Conservation (phyloP, 2,797 vertebrate genomes). For the Parauchenoglanis punctatus region DNA sequence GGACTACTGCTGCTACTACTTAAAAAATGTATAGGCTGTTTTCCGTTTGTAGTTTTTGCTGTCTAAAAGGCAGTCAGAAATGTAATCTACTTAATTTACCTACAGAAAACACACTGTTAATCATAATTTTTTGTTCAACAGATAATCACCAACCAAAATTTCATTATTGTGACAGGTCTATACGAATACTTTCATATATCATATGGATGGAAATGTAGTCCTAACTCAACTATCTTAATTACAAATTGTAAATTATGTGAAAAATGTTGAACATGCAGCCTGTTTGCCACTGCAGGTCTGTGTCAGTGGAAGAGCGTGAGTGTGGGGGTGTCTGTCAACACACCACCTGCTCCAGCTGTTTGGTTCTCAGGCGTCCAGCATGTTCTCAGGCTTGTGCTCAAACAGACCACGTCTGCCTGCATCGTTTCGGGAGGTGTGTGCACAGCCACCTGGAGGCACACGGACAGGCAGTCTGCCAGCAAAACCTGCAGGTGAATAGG, state of each 20-base stretch:
- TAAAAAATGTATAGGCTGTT: background rate
- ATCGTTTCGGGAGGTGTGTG: constrained; percentile 65
- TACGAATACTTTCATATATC: background rate
- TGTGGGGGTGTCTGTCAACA: constrained; percentile 75
- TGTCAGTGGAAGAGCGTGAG: constrained; percentile 50
- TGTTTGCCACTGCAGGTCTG: constrained; percentile 35
- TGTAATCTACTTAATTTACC: background rate
- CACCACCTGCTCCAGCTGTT: constrained; percentile 74
- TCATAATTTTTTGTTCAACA: background rate
- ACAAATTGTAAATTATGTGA: background rate
- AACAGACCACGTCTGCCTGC: background rate
- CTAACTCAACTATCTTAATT: no score
- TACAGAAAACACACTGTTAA: background rate
- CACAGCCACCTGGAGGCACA: constrained; percentile 63
- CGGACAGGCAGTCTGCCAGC: constrained; percentile 60
- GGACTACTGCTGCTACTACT: no score
- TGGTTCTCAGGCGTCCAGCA: constrained; percentile 59
- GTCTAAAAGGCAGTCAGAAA: background rate
- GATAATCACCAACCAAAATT: background rate
- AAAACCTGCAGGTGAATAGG: constrained; percentile 66
- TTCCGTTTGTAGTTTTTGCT: background rate
- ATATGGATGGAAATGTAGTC: background rate
- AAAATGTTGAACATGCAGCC: background rate
- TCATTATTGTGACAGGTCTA: background rate
- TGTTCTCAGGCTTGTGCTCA: constrained; percentile 5